Conservation (phyloP, 2,797 vertebrate genomes). For the Gymnothorax reevesii region DNA sequence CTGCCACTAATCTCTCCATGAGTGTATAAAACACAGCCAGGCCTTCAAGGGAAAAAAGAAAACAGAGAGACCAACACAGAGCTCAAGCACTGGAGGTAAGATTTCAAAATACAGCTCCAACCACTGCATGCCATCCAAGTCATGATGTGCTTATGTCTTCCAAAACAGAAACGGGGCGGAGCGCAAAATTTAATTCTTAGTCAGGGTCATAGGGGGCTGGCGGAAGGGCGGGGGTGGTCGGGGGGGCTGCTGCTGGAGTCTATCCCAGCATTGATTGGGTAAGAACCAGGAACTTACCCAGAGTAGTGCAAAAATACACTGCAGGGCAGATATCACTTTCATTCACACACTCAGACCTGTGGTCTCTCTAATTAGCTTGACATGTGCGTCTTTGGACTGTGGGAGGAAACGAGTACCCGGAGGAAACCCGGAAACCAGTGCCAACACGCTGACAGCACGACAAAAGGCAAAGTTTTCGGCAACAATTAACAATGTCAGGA, state of each 20-base stretch:
- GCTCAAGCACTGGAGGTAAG: neutral
- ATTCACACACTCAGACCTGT: too few species aligned
- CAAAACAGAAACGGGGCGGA: conserved; percentile 39
- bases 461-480: neutral
- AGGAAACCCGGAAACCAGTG: too few species aligned
- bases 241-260: too few species aligned
- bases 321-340: too few species aligned
- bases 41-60: neutral
- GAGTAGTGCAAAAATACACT: too few species aligned
- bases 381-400: too few species aligned
- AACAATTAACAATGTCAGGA: neutral
- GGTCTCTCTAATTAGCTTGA: too few species aligned
- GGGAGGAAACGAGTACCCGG: too few species aligned
- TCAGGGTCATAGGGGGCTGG: neutral
- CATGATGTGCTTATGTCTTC: conserved; percentile 45
- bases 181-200: conserved; percentile 18
- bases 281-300: too few species aligned
- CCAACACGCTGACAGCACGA: too few species aligned
- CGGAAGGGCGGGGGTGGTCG: too few species aligned
- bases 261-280: too few species aligned
- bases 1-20: neutral
- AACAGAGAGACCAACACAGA: neutral
- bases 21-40: neutral
- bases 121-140: conserved; percentile 34
- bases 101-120: conserved; percentile 24